Evolutionary conservation across 2,113 vertebrate species (phyloP).

Genomic region (Prunella fulvescens): DNA sequence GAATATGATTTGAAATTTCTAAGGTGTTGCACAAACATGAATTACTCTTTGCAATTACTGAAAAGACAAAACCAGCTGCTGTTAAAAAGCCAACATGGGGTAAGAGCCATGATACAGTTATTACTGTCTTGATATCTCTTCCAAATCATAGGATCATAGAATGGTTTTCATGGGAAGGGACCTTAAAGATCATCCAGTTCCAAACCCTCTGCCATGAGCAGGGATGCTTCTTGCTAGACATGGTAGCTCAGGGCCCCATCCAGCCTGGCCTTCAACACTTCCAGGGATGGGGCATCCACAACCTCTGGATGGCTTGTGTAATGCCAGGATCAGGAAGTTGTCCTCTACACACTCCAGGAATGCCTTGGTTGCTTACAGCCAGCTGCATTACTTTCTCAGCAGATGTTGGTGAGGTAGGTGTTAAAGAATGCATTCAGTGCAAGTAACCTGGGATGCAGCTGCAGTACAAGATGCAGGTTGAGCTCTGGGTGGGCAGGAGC

Average conservation of each 20-base stretch:
- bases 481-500: background rate
- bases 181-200: background rate
- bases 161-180: background rate
- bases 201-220: background rate
- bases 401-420: background rate
- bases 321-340: background rate
- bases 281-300: background rate
- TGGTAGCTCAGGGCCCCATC: background rate
- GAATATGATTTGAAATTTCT: background rate
- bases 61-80: background rate
- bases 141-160: background rate
- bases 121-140: background rate
- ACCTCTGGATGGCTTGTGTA: background rate
- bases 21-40: background rate
- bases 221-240: background rate
- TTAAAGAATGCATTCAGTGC: background rate
- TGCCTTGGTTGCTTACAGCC: background rate
- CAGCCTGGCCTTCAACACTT: background rate
- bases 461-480: background rate
- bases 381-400: background rate
- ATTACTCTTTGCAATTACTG: background rate
- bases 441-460: background rate
- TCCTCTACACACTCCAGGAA: background rate
- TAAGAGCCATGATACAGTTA: background rate
- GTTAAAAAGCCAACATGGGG: accelerated